Conservation (phyloP, 2,113 vertebrate species). For the Brachyhypopomus occidentalis region DNA sequence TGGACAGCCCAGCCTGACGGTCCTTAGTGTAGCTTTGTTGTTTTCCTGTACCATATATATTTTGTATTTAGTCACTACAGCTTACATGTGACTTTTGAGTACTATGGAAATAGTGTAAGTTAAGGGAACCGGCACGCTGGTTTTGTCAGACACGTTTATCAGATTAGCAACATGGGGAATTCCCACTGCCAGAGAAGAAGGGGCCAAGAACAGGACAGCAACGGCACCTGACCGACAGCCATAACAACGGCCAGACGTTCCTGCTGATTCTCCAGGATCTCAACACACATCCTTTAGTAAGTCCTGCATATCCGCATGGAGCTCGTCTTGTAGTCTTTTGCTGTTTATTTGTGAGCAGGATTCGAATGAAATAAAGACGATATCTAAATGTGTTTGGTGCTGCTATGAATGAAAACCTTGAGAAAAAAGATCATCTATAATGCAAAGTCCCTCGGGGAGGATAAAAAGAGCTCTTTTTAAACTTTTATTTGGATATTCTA, state of each 20-base stretch:
- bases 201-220: not conserved
- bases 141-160: not conserved
- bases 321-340: not conserved
- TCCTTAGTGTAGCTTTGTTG: too few species aligned
- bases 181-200: not conserved
- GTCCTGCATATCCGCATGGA: not conserved
- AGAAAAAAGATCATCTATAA: not conserved
- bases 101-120: not conserved
- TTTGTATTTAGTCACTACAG: too few species aligned
- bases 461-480: constrained; percentile 17
- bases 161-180: not conserved
- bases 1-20: too few species aligned
- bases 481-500: constrained; percentile 34
- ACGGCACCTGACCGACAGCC: too few species aligned
- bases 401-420: not conserved
- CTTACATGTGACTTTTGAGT: not conserved
- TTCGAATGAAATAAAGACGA: constrained; percentile 1
- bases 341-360: not conserved
- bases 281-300: not conserved
- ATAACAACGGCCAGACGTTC: too few species aligned
- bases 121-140: not conserved
- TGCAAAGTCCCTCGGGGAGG: constrained; percentile 4
- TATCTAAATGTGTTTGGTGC: constrained; percentile 3
- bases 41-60: too few species aligned
- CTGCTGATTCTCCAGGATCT: not conserved